Evolutionary conservation across 2,797 vertebrate genomes (phyloP).

Genomic region (Heteromormyrus szaboi): DNA sequence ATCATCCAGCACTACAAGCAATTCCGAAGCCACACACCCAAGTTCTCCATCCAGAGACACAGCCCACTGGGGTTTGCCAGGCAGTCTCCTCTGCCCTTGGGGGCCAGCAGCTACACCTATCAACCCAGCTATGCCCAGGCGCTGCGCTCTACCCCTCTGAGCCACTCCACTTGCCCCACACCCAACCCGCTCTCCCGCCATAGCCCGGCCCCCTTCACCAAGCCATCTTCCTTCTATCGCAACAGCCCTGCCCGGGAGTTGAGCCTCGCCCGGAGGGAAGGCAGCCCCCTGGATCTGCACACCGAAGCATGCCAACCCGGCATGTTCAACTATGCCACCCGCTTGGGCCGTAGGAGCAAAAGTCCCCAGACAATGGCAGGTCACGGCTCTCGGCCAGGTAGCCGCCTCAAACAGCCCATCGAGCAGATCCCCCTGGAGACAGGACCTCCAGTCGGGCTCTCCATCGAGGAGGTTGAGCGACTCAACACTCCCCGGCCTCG

Average conservation of each 20-base stretch:
- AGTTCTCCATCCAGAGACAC: constrained; percentile 95
- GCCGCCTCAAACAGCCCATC: constrained; percentile 86
- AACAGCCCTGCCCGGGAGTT: constrained; percentile 88
- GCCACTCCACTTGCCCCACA: constrained; percentile 81
- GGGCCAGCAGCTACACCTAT: constrained; percentile 88
- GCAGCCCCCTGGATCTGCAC: constrained; percentile 78
- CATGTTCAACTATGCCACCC: constrained; percentile 83
- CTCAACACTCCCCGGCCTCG: constrained; percentile 92
- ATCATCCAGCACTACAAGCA: constrained; percentile 97
- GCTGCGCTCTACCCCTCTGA: constrained; percentile 76
- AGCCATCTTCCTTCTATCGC: constrained; percentile 83
- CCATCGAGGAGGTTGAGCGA: constrained; percentile 93
- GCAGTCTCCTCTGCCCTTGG: constrained; percentile 86
- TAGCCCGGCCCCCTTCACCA: constrained; percentile 89
- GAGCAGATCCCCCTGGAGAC: constrained; percentile 86
- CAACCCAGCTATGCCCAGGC: constrained; percentile 81
- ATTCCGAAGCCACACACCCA: constrained; percentile 92
- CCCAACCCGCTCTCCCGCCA: constrained; percentile 85
- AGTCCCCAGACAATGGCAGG: constrained; percentile 86
- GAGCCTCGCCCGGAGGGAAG: constrained; percentile 81
- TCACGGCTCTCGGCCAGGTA: constrained; percentile 78
- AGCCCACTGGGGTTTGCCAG: constrained; percentile 89
- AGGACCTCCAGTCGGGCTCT: constrained; percentile 85
- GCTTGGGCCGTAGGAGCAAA: constrained; percentile 89
- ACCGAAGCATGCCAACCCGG: constrained; percentile 77